These are phyloP conservation scores for Balanococcus diminutus DNA, from an alignment of 2,888 invertebrate genomes.

Conservation along the genomic window DNA sequence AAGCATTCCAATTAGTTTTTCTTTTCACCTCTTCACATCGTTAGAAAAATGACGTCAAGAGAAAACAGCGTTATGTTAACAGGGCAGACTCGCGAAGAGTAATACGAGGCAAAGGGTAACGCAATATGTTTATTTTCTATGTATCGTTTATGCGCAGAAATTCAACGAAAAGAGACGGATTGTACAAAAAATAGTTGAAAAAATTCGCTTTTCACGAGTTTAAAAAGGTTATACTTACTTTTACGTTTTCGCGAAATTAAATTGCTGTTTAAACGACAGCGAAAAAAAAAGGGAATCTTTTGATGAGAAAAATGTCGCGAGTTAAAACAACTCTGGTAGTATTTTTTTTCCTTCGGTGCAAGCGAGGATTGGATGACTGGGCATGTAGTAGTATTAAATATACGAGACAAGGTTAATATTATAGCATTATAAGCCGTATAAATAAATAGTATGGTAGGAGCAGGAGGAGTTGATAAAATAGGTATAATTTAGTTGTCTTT, in stretches of 20 bases:
- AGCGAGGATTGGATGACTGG: neutral
- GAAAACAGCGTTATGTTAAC: neutral
- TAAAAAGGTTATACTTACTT: neutral
- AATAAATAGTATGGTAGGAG: neutral
- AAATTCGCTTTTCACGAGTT: neutral
- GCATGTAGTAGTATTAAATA: neutral
- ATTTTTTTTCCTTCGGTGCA: neutral
- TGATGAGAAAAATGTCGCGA: neutral
- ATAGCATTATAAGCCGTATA: neutral
- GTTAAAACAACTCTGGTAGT: neutral
- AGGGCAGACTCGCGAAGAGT: too few relatives aligned
- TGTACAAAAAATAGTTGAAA: neutral
- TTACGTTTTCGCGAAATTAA: conserved; percentile 9
- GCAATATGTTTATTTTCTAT: neutral
- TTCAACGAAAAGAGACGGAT: neutral
- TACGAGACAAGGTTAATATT: conserved; percentile 11
- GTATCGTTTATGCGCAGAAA: neutral
- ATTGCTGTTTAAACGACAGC: neutral
- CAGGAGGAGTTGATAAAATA: too few relatives aligned
- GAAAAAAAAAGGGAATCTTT: neutral
- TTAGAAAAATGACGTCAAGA: neutral
- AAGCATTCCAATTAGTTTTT: conserved; percentile 24
- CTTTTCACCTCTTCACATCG: neutral
- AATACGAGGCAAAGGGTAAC: neutral
- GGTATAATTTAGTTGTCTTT: conserved; percentile 19